Base-by-base conservation (phyloP, 2,113 vertebrate species). In the Budorcas taxicolor region DNA sequence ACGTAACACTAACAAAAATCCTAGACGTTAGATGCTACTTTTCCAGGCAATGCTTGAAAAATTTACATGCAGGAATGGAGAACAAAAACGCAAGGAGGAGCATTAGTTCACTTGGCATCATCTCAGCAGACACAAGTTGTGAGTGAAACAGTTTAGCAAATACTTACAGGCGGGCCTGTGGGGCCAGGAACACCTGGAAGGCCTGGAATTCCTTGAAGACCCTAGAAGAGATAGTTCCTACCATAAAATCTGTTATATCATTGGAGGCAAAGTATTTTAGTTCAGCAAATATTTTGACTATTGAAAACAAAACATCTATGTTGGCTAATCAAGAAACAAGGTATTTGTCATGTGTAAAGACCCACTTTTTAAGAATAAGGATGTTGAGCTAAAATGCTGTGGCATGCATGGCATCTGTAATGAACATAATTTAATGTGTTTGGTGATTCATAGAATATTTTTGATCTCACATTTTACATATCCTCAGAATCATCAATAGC, bases 181-280 rank as follows among this genome's bases (percentile, higher is more conserved):
- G 99, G 99, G 90, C 99, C 99, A 16, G 98, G 97, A 29, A 98
- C 90, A 62, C 99, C 99, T 23, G 99, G 99, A 87, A 99, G 98
- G 60, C 99, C 99, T 86, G 99, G 99, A 67, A 98, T 98, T 97
- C 99, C 99, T 97, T 99, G 95, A 95, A 98, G 97, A 53, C 99
- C 99, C 99, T 99, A 94, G 67, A 98, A 97, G 95, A 98, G 83
- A 94, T 29, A 95, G 47, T 87, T 88, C 15, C n/a, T 74, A 76
- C 9, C 23, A 64, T 96, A 91, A 97, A 86, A 93, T 60, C 45
- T 53, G 33, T 55, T 81, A 23, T 3, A 31, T 74, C 8, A 16
- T 36, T 95, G 52, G n/a, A 81, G 94, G 89, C 10, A 91, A 94
- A 40, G 7, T 8, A 91, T 89, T 95, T 94, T 43, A 57, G 16